phyloP scores from a whole-genome alignment of 2,797 vertebrate species.

The Falco peregrinus region DNA sequence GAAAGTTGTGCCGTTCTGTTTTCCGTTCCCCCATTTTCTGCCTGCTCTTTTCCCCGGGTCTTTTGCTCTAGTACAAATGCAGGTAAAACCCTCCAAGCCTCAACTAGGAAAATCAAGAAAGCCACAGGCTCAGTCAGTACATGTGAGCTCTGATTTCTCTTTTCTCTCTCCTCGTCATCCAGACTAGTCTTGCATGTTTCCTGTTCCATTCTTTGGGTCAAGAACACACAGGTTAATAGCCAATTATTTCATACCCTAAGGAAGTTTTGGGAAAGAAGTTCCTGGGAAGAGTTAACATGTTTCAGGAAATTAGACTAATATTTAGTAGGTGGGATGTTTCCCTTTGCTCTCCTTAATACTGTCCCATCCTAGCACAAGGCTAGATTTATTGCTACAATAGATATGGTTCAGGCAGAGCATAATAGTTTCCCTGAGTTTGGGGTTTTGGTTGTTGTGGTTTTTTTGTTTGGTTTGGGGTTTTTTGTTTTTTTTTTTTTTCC shows the following conservation, averaged over 20 bases:
- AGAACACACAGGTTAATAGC: constrained; percentile 12
- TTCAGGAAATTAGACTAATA: constrained; percentile 34
- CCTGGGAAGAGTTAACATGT: constrained; percentile 5
- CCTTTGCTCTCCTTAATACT: not conserved
- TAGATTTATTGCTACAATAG: not conserved
- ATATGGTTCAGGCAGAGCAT: not conserved
- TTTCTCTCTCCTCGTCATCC: not conserved
- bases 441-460: too few relatives aligned
- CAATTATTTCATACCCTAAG: constrained; percentile 58
- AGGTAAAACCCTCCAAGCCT: not conserved
- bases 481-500: not conserved
- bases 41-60: not conserved
- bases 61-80: not conserved
- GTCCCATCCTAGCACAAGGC: not conserved
- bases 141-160: not conserved
- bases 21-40: not conserved
- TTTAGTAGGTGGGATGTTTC: constrained; percentile 32
- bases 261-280: constrained; percentile 17
- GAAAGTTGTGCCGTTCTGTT: not conserved
- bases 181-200: constrained; percentile 15
- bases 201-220: constrained; percentile 21
- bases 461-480: too few relatives aligned
- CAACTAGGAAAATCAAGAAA: not conserved
- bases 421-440: not conserved
- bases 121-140: fast-evolving